Evolutionary conservation across 2,797 vertebrate species (phyloP).

Genomic region (Streptopelia turtur): DNA sequence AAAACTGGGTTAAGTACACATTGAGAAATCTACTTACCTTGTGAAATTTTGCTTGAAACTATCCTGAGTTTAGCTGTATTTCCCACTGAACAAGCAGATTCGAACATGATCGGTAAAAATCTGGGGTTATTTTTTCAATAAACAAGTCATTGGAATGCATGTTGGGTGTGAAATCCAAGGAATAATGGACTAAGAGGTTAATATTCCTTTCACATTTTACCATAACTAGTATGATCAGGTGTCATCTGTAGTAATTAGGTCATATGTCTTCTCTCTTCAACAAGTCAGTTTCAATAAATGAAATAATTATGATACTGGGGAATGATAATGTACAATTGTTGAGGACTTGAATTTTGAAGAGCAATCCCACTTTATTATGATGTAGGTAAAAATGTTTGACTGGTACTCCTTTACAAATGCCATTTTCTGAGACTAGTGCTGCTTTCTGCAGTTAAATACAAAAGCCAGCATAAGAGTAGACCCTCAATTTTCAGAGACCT

Average conservation of each 20-base stretch:
- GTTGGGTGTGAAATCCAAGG: not conserved
- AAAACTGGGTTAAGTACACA: not conserved
- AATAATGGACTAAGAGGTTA: not conserved
- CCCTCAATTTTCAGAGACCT: not conserved
- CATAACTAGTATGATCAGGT: not conserved
- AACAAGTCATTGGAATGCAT: not conserved
- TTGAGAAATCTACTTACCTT: not conserved
- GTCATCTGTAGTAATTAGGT: not conserved
- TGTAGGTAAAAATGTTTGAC: not conserved
- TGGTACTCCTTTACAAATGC: not conserved
- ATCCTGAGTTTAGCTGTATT: accelerated
- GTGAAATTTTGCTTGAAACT: not conserved
- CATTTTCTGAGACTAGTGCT: not conserved
- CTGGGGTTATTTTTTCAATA: not conserved
- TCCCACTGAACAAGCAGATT: not conserved
- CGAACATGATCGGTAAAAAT: not conserved
- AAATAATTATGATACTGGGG: not conserved
- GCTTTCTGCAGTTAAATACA: not conserved
- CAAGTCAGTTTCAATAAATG: not conserved
- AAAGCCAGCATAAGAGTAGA: not conserved
- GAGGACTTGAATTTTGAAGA: not conserved
- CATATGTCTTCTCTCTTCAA: not conserved
- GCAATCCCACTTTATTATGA: not conserved
- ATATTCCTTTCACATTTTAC: not conserved
- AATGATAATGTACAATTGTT: not conserved